Base-by-base conservation (phyloP, 1,140 invertebrate species). In the Eumaeus atala region DNA sequence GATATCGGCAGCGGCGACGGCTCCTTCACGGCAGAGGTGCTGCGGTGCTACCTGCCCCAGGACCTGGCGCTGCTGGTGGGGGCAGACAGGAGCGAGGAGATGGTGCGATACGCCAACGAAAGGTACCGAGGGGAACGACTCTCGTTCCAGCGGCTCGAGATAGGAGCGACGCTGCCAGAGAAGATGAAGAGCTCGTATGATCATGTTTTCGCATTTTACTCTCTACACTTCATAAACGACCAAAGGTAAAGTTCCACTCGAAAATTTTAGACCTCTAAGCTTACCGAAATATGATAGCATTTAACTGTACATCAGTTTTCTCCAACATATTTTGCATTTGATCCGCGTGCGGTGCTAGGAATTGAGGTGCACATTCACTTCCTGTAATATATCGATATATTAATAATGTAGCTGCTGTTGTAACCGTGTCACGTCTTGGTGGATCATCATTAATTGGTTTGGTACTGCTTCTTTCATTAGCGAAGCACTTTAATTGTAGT, bases 1-100 rank as follows among this genome's bases (percentile, higher is more conserved):
- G 40, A 44, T 9, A 44, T 44, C 40, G 40, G 40, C 16, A 44
- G 40, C 40, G 40, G 40, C 12, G 40, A 44, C 40, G 40, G 40
- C 40, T 16, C 14, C 40, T 44, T 44, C 14, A 44, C 40, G 5
- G 40, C 40, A 9, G 17, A 12, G 5, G 40, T 16, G 40, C 40
- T 44, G 12, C 4, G 40, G 6, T 9, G 40, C 6, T 44, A 9
- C 12, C 12, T 44, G 12, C 40, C 40, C 40, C 12, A 14, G 14
- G 40, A 44, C 40, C 14, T 44, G 14, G 9, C 1, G n/a, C n/a
- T 12, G 40, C 3, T 44, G 40, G 6, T 44, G 14, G 40, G 40
- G 12, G 7, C 6, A 12, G 40, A 44, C 40, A 14, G 12, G 8
- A 44, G 40, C 40, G 5, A 9, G 3, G 40, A 44, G 40, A 44